A percentile compares a stretch with the other conserved stretches of the same genome.
phyloP scores from a whole-genome alignment of 1,140 invertebrate genomes.

The Tribolium madens region DNA sequence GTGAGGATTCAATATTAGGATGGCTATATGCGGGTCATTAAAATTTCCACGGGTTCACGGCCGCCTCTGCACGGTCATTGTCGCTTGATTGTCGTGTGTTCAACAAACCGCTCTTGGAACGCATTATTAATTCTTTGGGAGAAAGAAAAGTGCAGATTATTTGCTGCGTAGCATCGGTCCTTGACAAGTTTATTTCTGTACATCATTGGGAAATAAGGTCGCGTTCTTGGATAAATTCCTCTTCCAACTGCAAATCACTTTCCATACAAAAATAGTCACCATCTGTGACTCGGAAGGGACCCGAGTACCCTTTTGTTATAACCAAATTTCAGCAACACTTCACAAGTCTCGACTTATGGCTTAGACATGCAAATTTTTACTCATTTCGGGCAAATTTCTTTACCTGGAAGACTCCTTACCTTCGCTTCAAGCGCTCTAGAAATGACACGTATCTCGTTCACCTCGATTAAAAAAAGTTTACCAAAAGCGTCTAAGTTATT shows the following conservation, averaged over 20 bases:
- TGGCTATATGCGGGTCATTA: slow-evolving; percentile 39
- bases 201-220: slow-evolving; percentile 25
- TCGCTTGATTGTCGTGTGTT: slow-evolving; percentile 31
- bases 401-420: not conserved
- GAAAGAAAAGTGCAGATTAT: not conserved
- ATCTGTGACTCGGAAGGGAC: not conserved
- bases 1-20: slow-evolving; percentile 2
- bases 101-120: not conserved
- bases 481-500: not conserved
- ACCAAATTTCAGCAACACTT: not conserved
- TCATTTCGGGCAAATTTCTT: not conserved
- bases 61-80: slow-evolving; percentile 40
- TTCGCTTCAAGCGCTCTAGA: not conserved
- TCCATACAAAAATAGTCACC: not conserved
- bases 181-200: slow-evolving; percentile 35
- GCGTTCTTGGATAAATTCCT: slow-evolving; percentile 29
- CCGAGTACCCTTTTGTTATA: not conserved
- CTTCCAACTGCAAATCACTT: slow-evolving; percentile 13
- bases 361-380: not conserved
- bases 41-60: slow-evolving; percentile 40
- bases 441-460: not conserved
- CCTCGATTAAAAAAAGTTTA: not conserved
- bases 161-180: not conserved
- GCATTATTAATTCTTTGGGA: not conserved
- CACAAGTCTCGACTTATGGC: not conserved